A percentile compares a stretch with the other conserved stretches of the same genome.
Evolutionary conservation across 2,797 vertebrate genomes (phyloP).

Genomic region (Synanceia verrucosa): DNA sequence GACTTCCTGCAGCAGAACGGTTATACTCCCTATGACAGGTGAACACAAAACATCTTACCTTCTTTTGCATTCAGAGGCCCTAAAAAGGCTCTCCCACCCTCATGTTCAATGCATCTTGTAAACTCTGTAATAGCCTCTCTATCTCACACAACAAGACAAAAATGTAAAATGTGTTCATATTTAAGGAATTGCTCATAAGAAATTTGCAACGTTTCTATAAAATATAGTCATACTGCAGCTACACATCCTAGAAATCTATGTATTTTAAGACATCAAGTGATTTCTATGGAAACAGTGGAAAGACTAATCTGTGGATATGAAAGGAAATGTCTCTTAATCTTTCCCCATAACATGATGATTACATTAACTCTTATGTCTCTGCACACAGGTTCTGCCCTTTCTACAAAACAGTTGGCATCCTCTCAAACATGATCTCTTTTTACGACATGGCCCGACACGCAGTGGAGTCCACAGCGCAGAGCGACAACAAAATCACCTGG

Average conservation of each 20-base stretch:
- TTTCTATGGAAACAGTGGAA: not conserved
- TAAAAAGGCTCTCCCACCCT: not conserved
- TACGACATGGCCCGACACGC: constrained; percentile 97
- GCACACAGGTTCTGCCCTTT: constrained; percentile 94
- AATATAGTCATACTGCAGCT: not conserved
- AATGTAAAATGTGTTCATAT: not conserved
- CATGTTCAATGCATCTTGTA: not conserved
- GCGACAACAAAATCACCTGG: constrained; percentile 98
- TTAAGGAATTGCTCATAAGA: not conserved
- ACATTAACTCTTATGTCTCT: not conserved
- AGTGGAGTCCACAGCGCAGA: constrained; percentile 96
- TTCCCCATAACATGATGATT: not conserved
- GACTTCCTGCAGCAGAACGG: constrained; percentile 99
- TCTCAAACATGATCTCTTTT: constrained; percentile 97
- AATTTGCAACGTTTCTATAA: not conserved
- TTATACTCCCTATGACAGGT: constrained; percentile 97
- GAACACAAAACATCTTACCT: not conserved
- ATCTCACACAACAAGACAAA: not conserved
- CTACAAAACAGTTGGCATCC: constrained; percentile 98
- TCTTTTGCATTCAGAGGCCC: not conserved
- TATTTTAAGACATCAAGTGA: not conserved
- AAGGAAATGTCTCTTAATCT: not conserved
- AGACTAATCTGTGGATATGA: not conserved
- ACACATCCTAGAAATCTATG: not conserved
- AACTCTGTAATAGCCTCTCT: not conserved